These are phyloP conservation scores for Corticium candelabrum DNA, from an alignment of 37 sponge, comb jelly and placozoan genomes.

Conservation along the genomic window DNA sequence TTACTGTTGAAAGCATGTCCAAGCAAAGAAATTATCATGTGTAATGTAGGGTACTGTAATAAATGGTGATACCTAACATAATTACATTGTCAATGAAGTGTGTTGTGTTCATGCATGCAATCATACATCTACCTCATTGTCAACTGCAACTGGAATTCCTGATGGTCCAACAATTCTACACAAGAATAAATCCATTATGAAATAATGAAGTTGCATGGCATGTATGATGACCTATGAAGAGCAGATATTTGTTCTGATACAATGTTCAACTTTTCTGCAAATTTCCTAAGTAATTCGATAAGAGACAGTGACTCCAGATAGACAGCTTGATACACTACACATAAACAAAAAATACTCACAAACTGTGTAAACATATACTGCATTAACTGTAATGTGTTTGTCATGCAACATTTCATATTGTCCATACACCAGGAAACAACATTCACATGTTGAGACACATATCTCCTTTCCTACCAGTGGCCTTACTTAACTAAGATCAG, in stretches of 20 bases:
- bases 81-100: not conserved
- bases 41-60: too few species aligned
- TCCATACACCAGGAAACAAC: too few species aligned
- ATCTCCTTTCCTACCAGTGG: too few species aligned
- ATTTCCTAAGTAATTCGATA: not conserved
- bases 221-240: not conserved
- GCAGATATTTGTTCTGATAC: not conserved
- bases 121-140: conserved; percentile 33
- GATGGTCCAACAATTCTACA: conserved; percentile 9
- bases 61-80: not conserved
- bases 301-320: conserved; percentile 29
- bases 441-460: too few species aligned
- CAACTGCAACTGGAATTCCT: conserved; percentile 28
- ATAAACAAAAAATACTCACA: not conserved
- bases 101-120: too few species aligned
- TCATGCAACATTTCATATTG: too few species aligned
- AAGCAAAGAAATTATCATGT: too few species aligned
- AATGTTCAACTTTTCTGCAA: conserved; percentile 19
- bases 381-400: too few species aligned
- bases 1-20: too few species aligned
- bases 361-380: too few species aligned
- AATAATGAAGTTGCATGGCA: too few species aligned
- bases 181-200: conserved; percentile 5
- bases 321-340: conserved; percentile 24
- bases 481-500: too few species aligned